Evolutionary conservation across 2,888 invertebrate species (phyloP).

Genomic region (Julus scandinavius): DNA sequence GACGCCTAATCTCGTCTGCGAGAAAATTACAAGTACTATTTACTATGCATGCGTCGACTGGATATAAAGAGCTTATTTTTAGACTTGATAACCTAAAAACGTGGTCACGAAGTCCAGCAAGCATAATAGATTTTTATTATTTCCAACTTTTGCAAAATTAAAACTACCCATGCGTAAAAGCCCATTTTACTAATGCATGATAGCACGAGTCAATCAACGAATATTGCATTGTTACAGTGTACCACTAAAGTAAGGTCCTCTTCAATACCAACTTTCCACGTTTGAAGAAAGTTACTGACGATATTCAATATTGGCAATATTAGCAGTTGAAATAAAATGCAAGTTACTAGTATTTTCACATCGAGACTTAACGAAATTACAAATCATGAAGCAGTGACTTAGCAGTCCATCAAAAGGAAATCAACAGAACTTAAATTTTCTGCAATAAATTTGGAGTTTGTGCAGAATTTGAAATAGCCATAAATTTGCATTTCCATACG

Average conservation of each 20-base stretch:
- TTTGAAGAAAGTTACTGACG: no score
- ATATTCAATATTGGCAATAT: no score
- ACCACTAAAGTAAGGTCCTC: background rate
- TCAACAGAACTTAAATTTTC: no score
- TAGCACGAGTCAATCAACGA: background rate
- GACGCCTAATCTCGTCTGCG: slow-evolving; percentile 16
- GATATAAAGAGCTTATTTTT: background rate
- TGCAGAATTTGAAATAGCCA: no score
- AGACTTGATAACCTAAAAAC: slow-evolving; percentile 15
- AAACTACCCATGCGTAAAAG: background rate
- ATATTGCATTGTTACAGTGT: background rate
- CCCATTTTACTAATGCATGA: background rate
- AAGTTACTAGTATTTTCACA: no score
- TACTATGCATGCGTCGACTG: background rate
- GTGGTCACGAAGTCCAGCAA: background rate
- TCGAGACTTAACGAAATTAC: no score
- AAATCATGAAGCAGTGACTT: no score
- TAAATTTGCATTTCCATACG: no score
- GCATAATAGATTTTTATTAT: background rate
- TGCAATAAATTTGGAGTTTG: no score
- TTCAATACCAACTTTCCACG: no score
- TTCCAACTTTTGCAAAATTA: slow-evolving; percentile 27
- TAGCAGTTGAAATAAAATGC: no score
- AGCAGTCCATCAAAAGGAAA: no score
- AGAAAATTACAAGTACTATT: background rate